Base-by-base conservation (phyloP, 1,140 invertebrate species). In the Brachionus rubens region DNA sequence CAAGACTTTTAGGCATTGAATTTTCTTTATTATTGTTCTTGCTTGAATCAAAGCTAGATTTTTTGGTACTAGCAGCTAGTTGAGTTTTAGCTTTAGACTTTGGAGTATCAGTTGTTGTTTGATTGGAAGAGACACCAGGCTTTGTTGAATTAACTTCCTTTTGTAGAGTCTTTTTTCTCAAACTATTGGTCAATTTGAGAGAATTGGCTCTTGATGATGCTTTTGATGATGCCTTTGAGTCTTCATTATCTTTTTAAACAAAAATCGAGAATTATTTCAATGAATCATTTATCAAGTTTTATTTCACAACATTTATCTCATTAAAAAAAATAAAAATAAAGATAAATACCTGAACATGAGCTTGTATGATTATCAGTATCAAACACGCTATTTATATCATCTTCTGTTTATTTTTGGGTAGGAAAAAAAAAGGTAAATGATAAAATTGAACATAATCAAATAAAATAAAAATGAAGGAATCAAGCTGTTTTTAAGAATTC, bases 1-100 rank as follows among this genome's bases (percentile, higher is more conserved):
- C 59, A 9, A 65, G 7, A 7, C 30, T 65, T 65, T 65, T 65
- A 43, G 59, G 59, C 12, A 65, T 65, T 21, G 59, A 65, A 14
- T 65, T 65, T 46, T 65, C 59, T 65, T 65, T 65, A 43, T 65
- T 65, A 41, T 46, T 65, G 40, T 26, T 65, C 16, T 43, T 65
- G 24, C 24, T 43, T 26, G 59, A 43, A 26, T 43, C 59, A 36
- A 5, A 5, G 3, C 4, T 5, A 6, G 19, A n/a, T 65, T 41
- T 65, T 65, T 40, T 65, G 1, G 59, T 28, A 36, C 19, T 14
- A 10, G 59, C 41, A 14, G 54, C 19, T 16, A 59, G 0, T 65
- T 65, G 59, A 21, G 9, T 16, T 65, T 26, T 65, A 0, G 40
- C 2, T 19, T 65, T 65, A 30, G 3, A 12, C 6, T 36, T 28